These are phyloP conservation scores for Malthinus seriepunctatus DNA, from an alignment of 2,888 invertebrate species.

Conservation along the genomic window DNA sequence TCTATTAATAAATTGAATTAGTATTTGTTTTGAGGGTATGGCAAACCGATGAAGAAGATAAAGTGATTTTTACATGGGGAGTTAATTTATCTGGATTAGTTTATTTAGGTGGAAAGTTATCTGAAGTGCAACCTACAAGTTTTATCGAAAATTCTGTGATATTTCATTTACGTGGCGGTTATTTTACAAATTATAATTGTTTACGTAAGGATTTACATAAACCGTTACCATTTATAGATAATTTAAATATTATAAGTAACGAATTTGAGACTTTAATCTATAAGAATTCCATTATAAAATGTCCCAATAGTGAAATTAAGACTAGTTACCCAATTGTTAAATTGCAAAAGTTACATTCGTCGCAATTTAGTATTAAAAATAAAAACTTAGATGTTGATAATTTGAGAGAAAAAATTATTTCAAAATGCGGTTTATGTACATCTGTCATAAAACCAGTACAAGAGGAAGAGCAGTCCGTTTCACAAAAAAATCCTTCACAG, in stretches of 20 bases:
- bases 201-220: slow-evolving; percentile 47
- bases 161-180: slow-evolving; percentile 87
- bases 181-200: slow-evolving; percentile 68
- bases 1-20: slow-evolving; percentile 2
- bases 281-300: slow-evolving; percentile 56
- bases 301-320: slow-evolving; percentile 66
- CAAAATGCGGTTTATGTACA: slow-evolving; percentile 37
- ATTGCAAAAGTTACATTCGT: slow-evolving; percentile 68
- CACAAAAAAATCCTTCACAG: slow-evolving; percentile 48
- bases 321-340: slow-evolving; percentile 74
- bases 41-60: slow-evolving; percentile 54
- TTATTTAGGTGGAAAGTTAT: slow-evolving; percentile 71
- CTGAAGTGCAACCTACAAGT: slow-evolving; percentile 67
- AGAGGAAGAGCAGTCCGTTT: slow-evolving; percentile 27
- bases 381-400: slow-evolving; percentile 65
- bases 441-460: slow-evolving; percentile 11
- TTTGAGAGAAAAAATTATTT: slow-evolving; percentile 52
- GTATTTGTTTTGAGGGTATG: slow-evolving; percentile 57
- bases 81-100: slow-evolving; percentile 83
- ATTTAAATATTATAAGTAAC: slow-evolving; percentile 46
- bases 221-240: slow-evolving; percentile 44
- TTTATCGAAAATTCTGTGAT: slow-evolving; percentile 75
- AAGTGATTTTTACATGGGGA: slow-evolving; percentile 78
- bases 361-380: slow-evolving; percentile 74
- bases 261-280: slow-evolving; percentile 42